Base-by-base conservation (phyloP, 1,140 invertebrate species). In the Gonatopus flavifemur region DNA sequence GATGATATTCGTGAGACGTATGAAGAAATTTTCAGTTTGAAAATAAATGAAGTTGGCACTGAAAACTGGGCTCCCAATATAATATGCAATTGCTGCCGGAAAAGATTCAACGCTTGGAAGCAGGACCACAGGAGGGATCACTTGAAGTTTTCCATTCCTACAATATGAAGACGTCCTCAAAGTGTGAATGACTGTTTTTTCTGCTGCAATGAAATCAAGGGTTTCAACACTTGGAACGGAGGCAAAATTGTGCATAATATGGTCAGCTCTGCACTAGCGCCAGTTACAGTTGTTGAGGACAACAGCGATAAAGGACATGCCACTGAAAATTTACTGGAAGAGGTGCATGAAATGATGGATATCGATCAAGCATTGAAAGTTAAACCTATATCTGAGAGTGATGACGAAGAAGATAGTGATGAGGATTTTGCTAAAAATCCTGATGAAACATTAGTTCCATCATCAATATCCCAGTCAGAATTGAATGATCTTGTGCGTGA, bases 401-500 rank as follows among this genome's bases (percentile, higher is more conserved):
- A n/a, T n/a, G n/a, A n/a, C n/a, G n/a, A n/a, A n/a, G n/a, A n/a
- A n/a, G n/a, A n/a, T n/a, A n/a, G n/a, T n/a, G n/a, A n/a, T n/a
- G 36, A 9, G 36, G 22, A 38, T 38, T 21, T 9, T 16, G 22
- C 18, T 46, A 35, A 1, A 36, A 18, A 13, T 40, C n/a, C 35
- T 20, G 9, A 38, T n/a, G 39, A 31, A 43, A 36, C 20, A 37
- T 16, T 40, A 24, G n/a, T 19, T 43, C 31, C 33, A 36, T 42
- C 31, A 12, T 43, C 43, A 15, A 21, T 33, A 33, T 42, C 30
- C 41, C 55, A 70, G 36, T 31, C 51, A 28, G 61, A 68, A 48
- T 54, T 72, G 30, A 64, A 66, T 64, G 69, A 70, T 55, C 54
- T 69, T 13, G 43, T 64, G 31, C 59, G 57, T 55, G 46, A 68